A percentile compares a stretch with the other conserved stretches of the same genome.
These are phyloP conservation scores for Callionymus lyra DNA, from an alignment of 2,113 vertebrate genomes.

Conservation along the genomic window DNA sequence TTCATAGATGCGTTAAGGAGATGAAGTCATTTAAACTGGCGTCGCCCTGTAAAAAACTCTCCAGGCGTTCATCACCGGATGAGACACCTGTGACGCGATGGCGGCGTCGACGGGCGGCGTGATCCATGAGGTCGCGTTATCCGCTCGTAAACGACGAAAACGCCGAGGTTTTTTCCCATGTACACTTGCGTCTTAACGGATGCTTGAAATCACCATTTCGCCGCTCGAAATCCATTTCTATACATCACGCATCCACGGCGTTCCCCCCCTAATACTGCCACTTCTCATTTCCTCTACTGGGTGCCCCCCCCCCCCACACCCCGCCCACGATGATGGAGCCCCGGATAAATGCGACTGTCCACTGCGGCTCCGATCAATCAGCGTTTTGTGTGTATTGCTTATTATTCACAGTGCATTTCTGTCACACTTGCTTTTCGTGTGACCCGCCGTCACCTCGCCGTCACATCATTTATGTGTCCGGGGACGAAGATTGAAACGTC, in stretches of 20 bases:
- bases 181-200: not conserved
- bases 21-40: slow-evolving; percentile 53
- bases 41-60: slow-evolving; percentile 31
- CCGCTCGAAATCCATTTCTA: too few species aligned
- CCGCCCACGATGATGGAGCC: slow-evolving; percentile 62
- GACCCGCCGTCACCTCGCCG: slow-evolving; percentile 40
- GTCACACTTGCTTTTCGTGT: slow-evolving; percentile 64
- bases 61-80: slow-evolving; percentile 35
- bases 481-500: too few species aligned
- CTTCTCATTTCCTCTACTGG: not conserved
- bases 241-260: too few species aligned
- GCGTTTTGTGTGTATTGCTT: slow-evolving; percentile 75
- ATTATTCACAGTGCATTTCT: slow-evolving; percentile 74
- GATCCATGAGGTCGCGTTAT: slow-evolving; percentile 28
- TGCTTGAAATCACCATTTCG: too few species aligned
- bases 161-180: not conserved
- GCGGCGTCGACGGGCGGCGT: slow-evolving; percentile 30
- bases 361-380: slow-evolving; percentile 72
- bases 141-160: slow-evolving; percentile 26
- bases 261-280: too few species aligned
- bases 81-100: slow-evolving; percentile 49
- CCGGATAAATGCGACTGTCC: slow-evolving; percentile 71
- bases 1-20: slow-evolving; percentile 36
- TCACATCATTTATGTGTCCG: slow-evolving; percentile 71
- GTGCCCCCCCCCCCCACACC: too few species aligned